phyloP scores from a whole-genome alignment of 2,113 vertebrate genomes.

The Bubo scandiacus region DNA sequence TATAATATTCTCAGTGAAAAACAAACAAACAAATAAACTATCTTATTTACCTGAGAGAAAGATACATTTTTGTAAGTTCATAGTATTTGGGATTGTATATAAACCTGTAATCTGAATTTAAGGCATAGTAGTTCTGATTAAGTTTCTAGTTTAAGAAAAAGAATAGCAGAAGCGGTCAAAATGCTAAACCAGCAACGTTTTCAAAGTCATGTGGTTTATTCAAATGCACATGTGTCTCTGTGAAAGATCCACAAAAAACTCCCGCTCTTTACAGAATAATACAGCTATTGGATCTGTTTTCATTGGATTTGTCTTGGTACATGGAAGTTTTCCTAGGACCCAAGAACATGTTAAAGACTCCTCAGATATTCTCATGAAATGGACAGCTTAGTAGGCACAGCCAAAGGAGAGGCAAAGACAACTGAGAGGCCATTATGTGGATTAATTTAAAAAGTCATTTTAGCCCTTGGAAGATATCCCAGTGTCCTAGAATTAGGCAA shows the following conservation, averaged over 20 bases:
- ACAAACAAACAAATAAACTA: not conserved
- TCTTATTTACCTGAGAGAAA: not conserved
- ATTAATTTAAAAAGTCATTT: constrained; percentile 54
- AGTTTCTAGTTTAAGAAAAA: not conserved
- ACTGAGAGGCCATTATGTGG: constrained; percentile 10
- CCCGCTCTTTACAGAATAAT: not conserved
- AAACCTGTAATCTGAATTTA: not conserved
- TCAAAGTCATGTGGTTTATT: not conserved
- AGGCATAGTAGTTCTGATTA: not conserved
- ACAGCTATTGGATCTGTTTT: not conserved
- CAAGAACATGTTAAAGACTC: not conserved
- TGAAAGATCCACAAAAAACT: not conserved
- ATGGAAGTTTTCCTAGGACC: not conserved
- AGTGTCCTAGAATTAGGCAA: constrained; percentile 40
- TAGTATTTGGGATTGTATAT: not conserved
- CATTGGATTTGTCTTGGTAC: not conserved
- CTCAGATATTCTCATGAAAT: not conserved
- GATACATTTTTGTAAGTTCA: not conserved
- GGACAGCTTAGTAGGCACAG: not conserved
- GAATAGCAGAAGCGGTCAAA: not conserved
- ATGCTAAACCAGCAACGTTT: not conserved
- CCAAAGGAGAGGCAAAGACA: constrained; percentile 21
- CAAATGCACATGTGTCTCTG: not conserved
- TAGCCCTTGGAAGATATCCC: constrained; percentile 37
- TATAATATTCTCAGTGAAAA: not conserved